Percentiles rank a stretch among this genome's conserved stretches.
phyloP scores from a whole-genome alignment of 2,888 invertebrate species.

The Catonia carolina region DNA sequence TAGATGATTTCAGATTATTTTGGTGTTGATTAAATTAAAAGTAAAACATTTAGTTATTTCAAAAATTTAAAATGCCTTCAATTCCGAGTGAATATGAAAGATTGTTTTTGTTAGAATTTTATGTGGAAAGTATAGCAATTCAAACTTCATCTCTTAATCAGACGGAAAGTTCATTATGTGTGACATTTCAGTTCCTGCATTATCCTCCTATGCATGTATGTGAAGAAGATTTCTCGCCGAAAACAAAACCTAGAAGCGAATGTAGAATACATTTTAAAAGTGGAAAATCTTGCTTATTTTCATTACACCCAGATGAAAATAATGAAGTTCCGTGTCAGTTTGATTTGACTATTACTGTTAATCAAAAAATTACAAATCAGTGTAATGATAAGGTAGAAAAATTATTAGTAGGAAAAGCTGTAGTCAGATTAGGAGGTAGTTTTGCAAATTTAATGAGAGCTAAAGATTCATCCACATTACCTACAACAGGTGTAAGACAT shows the following conservation, averaged over 20 bases:
- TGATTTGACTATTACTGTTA: constrained; percentile 24
- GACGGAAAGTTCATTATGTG: constrained; percentile 23
- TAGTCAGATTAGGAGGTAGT: constrained; percentile 28
- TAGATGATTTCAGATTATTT: no score
- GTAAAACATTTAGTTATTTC: no score
- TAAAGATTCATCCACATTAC: constrained; percentile 8
- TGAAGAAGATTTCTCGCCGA: constrained; percentile 28
- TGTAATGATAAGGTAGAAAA: constrained; percentile 1
- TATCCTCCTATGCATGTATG: constrained; percentile 29
- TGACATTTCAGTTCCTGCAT: constrained; percentile 29
- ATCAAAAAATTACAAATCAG: constrained; percentile 8
- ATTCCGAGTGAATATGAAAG: no score
- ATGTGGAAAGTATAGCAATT: constrained; percentile 28
- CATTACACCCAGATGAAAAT: not conserved
- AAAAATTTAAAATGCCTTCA: no score
- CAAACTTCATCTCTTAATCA: constrained; percentile 17
- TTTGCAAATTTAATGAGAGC: constrained; percentile 27
- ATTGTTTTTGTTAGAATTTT: constrained; percentile 31
- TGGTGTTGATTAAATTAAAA: no score
- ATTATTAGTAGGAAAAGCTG: constrained; percentile 24
- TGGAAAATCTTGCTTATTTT: constrained; percentile 33
- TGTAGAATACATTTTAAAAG: constrained; percentile 24
- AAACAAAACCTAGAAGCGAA: constrained; percentile 1
- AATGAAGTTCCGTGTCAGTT: not conserved
- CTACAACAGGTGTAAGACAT: constrained; percentile 6